Evolutionary conservation across 2,888 invertebrate species (phyloP), one percentile per base, ranked within the genome.

Genomic region (Drosophila helvetica): DNA sequence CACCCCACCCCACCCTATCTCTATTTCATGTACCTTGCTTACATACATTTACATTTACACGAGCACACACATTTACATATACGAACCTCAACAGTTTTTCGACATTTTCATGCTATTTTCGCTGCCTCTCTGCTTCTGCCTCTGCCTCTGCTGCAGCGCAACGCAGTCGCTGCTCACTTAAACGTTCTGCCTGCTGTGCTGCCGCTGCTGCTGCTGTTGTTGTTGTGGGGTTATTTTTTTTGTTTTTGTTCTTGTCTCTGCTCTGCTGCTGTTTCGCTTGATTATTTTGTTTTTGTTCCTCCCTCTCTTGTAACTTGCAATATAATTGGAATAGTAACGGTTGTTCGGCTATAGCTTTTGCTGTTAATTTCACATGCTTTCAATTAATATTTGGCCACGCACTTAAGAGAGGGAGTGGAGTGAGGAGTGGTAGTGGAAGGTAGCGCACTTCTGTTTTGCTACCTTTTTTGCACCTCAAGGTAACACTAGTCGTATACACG

Each of bases 11-110:
- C 25, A 25, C 27, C 17, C 33, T 38, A 15, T 38, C 38, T 38
- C 15, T n/a, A n/a, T 7, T n/a, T n/a, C 38, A 38, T 38, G 38
- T 38, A 38, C 15, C 38, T 7, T 38, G 38, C 38, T 38, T 15
- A 38, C 38, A n/a, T 38, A 38, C 38, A 38, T n/a, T 38, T 38
- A 15, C 15, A 38, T 15, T 38, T n/a, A n/a, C 38, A 38, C 2
- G 7, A 15, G 15, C 75, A 77, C 50, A 71, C 59, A 53, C 42
- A 64, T 72, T 72, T 60, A 43, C 30, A 56, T 60, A 75, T 75
- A 88, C 80, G 62, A 73, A 88, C 84, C 86, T 88, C 80, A 88
- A 83, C 80, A 84, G 86, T 80, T 88, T 84, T 88, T 88, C 80
- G 77, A 80, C 88, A 88, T 84, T 86, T 86, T 83, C 79, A 74